These are phyloP conservation scores for Philereme transversata DNA, from an alignment of 2,888 invertebrate species.

Conservation along the genomic window DNA sequence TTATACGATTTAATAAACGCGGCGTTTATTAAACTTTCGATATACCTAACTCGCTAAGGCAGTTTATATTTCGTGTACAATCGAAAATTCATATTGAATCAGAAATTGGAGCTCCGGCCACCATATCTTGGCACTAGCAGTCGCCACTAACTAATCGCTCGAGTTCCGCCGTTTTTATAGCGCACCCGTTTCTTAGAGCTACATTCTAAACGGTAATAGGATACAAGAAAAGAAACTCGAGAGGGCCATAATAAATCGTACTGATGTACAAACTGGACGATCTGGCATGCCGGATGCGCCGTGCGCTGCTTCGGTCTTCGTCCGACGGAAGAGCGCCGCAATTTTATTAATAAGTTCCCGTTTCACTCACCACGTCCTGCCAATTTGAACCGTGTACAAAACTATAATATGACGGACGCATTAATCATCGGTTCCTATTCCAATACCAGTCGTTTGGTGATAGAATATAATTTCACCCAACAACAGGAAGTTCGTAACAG, in stretches of 20 bases:
- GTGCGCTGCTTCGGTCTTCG: conserved; percentile 59
- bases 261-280: conserved; percentile 61
- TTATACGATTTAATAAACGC: no score
- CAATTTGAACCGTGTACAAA: conserved; percentile 53
- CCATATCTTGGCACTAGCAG: conserved; percentile 1
- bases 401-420: conserved; percentile 39
- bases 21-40: no score
- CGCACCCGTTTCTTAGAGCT: conserved; percentile 32
- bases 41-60: no score
- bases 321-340: conserved; percentile 72
- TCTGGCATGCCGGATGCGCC: conserved; percentile 71
- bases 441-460: conserved; percentile 25
- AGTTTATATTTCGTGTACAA: no score
- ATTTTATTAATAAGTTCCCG: conserved; percentile 81
- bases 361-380: conserved; percentile 74
- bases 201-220: conserved; percentile 36
- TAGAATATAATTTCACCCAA: conserved; percentile 26
- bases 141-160: conserved; percentile 2
- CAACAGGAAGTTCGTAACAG: conserved; percentile 19
- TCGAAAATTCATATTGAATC: conserved; percentile 34
- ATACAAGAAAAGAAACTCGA: conserved; percentile 42
- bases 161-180: conserved; percentile 24
- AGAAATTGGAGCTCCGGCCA: conserved; percentile 12
- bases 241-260: conserved; percentile 52
- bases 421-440: conserved; percentile 36